These are phyloP conservation scores for Mustela nigripes DNA, from an alignment of 2,113 vertebrate genomes.

Conservation along the genomic window DNA sequence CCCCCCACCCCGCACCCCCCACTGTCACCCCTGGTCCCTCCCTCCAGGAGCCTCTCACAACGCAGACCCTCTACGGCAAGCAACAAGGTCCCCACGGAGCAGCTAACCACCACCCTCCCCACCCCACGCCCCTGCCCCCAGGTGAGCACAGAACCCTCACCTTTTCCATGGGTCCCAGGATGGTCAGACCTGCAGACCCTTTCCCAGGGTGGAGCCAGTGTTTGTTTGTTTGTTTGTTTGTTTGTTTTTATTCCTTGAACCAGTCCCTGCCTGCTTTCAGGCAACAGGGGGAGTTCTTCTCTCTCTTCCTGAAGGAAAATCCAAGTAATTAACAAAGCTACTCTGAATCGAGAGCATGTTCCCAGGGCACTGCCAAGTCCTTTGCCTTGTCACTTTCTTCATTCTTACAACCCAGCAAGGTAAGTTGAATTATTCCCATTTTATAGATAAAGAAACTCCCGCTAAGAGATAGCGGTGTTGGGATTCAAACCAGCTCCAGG, in stretches of 20 bases:
- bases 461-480: neutral
- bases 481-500: neutral
- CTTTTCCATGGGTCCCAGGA: neutral
- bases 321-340: neutral
- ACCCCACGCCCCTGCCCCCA: neutral
- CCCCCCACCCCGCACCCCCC: too few species aligned
- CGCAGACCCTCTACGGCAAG: neutral
- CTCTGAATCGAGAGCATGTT: neutral
- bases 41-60: neutral
- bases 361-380: neutral
- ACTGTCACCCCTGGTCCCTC: too few species aligned
- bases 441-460: conserved; percentile 10
- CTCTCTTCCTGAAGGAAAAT: conserved; percentile 16
- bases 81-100: neutral
- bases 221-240: neutral
- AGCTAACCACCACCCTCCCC: neutral
- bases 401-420: neutral
- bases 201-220: neutral
- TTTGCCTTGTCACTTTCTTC: neutral
- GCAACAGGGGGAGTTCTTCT: neutral
- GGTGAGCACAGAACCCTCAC: neutral
- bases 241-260: neutral
- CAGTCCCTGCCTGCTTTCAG: neutral
- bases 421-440: neutral
- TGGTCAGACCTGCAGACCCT: neutral